A percentile compares a stretch with the other conserved stretches of the same genome.
These are phyloP conservation scores for Oscheius sp. DNA, from an alignment of 2,888 invertebrate genomes.

Conservation along the genomic window DNA sequence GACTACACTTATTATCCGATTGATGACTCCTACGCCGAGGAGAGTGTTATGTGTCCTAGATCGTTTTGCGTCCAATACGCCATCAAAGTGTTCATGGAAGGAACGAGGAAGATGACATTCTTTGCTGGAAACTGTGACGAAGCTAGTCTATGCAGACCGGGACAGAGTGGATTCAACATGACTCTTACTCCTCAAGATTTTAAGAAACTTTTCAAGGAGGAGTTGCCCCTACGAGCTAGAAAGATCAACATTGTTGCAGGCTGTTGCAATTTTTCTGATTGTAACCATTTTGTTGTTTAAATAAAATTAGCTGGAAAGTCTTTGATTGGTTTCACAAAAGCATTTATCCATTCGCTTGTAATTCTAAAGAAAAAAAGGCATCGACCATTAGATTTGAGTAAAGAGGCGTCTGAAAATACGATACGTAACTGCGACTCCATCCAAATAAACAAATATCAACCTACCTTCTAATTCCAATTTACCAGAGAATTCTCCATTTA, in stretches of 20 bases:
- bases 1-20: background rate
- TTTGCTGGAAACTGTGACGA: background rate
- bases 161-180: background rate
- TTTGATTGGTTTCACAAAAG: too few species aligned
- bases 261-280: background rate
- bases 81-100: background rate
- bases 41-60: background rate
- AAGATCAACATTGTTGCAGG: background rate
- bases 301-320: too few species aligned
- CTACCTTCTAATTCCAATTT: background rate
- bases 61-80: background rate
- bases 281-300: background rate
- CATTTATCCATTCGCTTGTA: too few species aligned
- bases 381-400: background rate
- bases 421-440: too few species aligned
- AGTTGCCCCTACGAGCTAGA: background rate
- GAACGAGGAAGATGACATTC: conserved; percentile 1
- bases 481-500: background rate
- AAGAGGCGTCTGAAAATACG: too few species aligned
- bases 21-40: background rate
- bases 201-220: background rate
- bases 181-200: background rate
- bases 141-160: background rate
- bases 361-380: background rate
- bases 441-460: background rate